Percentiles rank a stretch among this genome's conserved stretches.
Evolutionary conservation across 2,797 vertebrate genomes (phyloP).

Genomic region (Erpetoichthys calabaricus): DNA sequence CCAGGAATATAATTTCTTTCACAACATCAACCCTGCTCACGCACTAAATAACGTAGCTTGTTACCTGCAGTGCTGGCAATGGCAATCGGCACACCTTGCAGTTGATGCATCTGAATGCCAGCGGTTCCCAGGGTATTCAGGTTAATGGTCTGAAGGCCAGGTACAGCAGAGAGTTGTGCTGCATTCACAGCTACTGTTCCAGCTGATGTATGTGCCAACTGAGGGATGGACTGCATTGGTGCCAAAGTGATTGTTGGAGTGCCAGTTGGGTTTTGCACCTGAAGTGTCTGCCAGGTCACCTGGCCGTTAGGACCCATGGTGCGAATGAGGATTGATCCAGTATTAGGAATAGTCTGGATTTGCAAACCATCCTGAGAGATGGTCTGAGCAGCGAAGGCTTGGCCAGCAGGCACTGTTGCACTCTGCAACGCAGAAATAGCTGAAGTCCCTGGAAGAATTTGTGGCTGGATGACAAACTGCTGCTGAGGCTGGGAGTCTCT

Average conservation of each 20-base stretch:
- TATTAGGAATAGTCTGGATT: constrained; percentile 79
- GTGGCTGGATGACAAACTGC: constrained; percentile 84
- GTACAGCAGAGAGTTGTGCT: constrained; percentile 73
- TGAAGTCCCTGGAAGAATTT: constrained; percentile 61
- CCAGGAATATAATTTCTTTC: too few species aligned
- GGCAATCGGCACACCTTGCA: constrained; percentile 77
- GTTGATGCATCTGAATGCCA: constrained; percentile 86
- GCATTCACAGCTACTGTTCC: constrained; percentile 71
- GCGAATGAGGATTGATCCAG: constrained; percentile 78
- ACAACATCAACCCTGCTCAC: too few species aligned
- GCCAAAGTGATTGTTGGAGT: constrained; percentile 86
- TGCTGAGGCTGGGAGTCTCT: constrained; percentile 66
- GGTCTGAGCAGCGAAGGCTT: constrained; percentile 67
- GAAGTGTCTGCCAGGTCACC: constrained; percentile 90
- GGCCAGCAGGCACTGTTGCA: constrained; percentile 62
- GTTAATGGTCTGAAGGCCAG: constrained; percentile 88
- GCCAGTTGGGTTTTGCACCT: constrained; percentile 79
- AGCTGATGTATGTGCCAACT: constrained; percentile 61
- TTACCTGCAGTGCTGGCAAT: constrained; percentile 72
- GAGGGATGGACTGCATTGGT: constrained; percentile 52
- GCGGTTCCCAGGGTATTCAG: constrained; percentile 74
- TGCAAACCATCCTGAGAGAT: constrained; percentile 70
- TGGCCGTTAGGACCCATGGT: constrained; percentile 86
- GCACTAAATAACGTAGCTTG: constrained; percentile 4
- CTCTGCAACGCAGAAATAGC: constrained; percentile 39